These are phyloP conservation scores for Branchellion lobata DNA, from an alignment of 2,888 invertebrate genomes.

Conservation along the genomic window DNA sequence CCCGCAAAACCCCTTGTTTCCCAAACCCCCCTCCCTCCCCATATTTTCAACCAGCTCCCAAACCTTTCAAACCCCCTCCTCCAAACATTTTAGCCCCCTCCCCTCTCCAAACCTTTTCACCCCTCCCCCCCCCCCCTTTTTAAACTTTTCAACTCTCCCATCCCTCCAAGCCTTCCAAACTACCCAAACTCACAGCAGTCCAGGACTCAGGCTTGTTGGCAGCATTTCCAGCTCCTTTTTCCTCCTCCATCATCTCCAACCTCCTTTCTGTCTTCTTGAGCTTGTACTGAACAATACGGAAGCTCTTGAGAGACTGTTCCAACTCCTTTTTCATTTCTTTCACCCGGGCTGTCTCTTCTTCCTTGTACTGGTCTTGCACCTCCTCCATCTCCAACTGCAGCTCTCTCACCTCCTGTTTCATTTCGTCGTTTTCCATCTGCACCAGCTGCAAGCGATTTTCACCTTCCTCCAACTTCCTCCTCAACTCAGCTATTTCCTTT, in stretches of 20 bases:
- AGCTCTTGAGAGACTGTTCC: constrained; percentile 95
- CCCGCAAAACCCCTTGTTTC: too few relatives aligned
- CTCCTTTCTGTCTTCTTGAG: constrained; percentile 90
- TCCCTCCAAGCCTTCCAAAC: too few relatives aligned
- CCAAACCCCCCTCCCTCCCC: too few relatives aligned
- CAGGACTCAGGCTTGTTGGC: too few relatives aligned
- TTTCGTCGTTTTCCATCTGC: constrained; percentile 92
- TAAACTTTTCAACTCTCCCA: too few relatives aligned
- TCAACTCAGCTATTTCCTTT: constrained; percentile 62
- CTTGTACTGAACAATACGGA: constrained; percentile 95
- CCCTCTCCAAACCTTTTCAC: too few relatives aligned
- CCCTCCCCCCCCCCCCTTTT: too few relatives aligned
- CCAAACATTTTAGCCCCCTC: too few relatives aligned
- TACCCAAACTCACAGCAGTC: too few relatives aligned
- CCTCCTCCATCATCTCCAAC: constrained; percentile 74
- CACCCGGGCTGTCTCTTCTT: constrained; percentile 95
- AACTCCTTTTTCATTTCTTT: constrained; percentile 84
- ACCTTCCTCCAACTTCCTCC: constrained; percentile 81
- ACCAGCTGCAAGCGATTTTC: constrained; percentile 88
- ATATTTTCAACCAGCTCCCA: too few relatives aligned
- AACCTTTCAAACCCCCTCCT: too few relatives aligned
- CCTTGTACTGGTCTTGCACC: constrained; percentile 85
- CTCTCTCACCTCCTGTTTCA: constrained; percentile 87
- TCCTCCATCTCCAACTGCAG: constrained; percentile 97
- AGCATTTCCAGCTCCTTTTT: constrained; percentile 70